These are phyloP conservation scores for Dissostichus mawsoni DNA, from an alignment of 2,113 vertebrate species.

Conservation along the genomic window DNA sequence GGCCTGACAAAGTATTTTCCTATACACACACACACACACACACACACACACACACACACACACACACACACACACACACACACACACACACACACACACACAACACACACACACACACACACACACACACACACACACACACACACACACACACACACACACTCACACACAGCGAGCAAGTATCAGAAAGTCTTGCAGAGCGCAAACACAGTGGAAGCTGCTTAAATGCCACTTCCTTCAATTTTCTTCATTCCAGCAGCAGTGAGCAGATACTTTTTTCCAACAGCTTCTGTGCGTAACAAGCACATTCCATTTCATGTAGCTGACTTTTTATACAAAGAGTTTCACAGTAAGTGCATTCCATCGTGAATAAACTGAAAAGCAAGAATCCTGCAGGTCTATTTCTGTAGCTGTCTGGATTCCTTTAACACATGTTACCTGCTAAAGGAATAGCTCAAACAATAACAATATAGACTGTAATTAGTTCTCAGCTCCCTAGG, in stretches of 20 bases:
- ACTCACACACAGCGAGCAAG: not conserved
- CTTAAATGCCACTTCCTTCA: not conserved
- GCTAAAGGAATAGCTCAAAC: no score
- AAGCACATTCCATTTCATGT: not conserved
- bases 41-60: not conserved
- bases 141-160: not conserved
- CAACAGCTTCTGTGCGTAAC: not conserved
- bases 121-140: slow-evolving; percentile 11
- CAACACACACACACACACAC: slow-evolving; percentile 2
- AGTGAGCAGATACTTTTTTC: not conserved
- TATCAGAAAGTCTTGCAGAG: slow-evolving; percentile 1
- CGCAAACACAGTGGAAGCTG: slow-evolving; percentile 22
- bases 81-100: no score
- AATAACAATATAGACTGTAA: no score
- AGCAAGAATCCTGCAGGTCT: no score
- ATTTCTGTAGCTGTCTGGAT: no score
- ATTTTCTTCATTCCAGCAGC: not conserved
- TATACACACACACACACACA: not conserved
- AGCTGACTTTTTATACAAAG: no score
- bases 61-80: not conserved
- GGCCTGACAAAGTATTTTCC: slow-evolving; percentile 51
- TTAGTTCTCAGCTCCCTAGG: no score
- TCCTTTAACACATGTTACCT: no score
- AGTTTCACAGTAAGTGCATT: no score
- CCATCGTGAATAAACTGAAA: no score